These are phyloP conservation scores for Metridium senile DNA, from an alignment of 92 coral and sea anemone species.

Conservation along the genomic window DNA sequence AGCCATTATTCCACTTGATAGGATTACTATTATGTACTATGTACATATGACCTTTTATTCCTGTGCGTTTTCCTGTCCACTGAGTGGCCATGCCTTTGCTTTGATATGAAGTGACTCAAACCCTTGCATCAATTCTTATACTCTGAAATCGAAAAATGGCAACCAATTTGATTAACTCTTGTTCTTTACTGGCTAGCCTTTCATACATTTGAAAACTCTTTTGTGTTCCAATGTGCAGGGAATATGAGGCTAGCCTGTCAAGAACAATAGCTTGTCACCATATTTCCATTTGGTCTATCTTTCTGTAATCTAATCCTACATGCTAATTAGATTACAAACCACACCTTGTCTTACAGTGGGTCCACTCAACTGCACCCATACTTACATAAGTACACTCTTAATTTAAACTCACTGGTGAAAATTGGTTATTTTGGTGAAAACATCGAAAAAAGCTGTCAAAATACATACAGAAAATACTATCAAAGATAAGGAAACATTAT, in stretches of 20 bases:
- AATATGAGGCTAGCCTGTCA: no score
- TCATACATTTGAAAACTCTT: no score
- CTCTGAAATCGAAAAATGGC: no score
- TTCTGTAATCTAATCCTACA: background rate
- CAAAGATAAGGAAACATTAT: no score
- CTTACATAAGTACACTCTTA: background rate
- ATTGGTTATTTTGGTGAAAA: no score
- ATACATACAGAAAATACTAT: no score
- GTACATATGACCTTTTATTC: background rate
- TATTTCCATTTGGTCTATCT: background rate
- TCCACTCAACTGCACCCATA: background rate
- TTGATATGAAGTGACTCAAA: background rate
- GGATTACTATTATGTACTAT: background rate
- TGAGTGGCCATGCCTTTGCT: background rate
- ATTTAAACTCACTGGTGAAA: no score
- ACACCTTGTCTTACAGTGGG: slow-evolving; percentile 1
- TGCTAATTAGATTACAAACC: background rate
- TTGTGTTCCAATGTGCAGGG: no score
- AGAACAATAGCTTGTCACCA: slow-evolving; percentile 3
- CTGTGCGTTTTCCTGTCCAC: background rate
- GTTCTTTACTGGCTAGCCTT: no score
- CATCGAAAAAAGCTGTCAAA: no score
- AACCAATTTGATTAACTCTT: no score
- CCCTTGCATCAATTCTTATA: no score
- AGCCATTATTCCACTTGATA: background rate